A percentile compares a stretch with the other conserved stretches of the same genome.
These are phyloP conservation scores for Diplazon laetatorius DNA, from an alignment of 2,888 invertebrate genomes.

Conservation along the genomic window DNA sequence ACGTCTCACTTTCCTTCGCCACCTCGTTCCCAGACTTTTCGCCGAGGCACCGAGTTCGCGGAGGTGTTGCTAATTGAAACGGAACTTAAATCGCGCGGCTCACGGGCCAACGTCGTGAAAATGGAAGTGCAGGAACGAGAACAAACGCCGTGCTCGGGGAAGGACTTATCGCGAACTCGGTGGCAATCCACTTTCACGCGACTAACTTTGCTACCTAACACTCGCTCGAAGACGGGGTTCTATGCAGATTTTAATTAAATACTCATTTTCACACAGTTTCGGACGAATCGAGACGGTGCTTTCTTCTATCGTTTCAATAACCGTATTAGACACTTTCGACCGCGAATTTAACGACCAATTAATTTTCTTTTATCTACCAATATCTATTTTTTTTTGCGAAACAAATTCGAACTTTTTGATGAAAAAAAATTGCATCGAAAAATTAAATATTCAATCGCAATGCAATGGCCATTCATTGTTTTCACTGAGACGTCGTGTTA, in stretches of 20 bases:
- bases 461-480: no score
- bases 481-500: no score
- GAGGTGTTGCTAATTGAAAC: constrained; percentile 59
- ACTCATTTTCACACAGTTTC: constrained; percentile 57
- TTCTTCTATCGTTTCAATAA: constrained; percentile 27
- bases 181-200: constrained; percentile 58
- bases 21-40: constrained; percentile 63
- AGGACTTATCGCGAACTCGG: constrained; percentile 13
- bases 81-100: constrained; percentile 45
- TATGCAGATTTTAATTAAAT: constrained; percentile 64
- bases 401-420: background rate
- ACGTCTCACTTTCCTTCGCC: constrained; percentile 60
- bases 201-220: no score
- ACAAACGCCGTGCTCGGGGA: background rate
- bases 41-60: constrained; percentile 18
- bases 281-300: constrained; percentile 47
- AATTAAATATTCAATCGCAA: no score
- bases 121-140: constrained; percentile 34
- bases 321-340: constrained; percentile 21
- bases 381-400: background rate
- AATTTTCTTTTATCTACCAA: background rate
- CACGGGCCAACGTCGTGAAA: background rate
- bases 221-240: constrained; percentile 44
- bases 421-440: no score
- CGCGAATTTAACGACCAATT: constrained; percentile 32